These are phyloP conservation scores for Ectropis grisescens DNA, from an alignment of 1,140 invertebrate genomes.

Conservation along the genomic window DNA sequence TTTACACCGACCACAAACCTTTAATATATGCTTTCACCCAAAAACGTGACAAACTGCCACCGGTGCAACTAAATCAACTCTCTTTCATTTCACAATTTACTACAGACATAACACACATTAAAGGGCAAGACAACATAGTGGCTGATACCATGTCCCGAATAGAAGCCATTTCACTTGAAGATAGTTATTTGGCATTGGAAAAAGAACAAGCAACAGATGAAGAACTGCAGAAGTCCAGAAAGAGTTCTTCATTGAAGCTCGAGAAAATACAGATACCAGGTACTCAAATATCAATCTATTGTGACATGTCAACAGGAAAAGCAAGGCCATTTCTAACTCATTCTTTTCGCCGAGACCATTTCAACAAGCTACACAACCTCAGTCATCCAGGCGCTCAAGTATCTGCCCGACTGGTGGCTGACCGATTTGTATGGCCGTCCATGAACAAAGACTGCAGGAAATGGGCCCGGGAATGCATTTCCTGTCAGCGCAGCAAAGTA, in stretches of 20 bases:
- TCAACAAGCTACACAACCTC: not conserved
- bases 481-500: not conserved
- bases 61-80: slow-evolving; percentile 10
- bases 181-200: slow-evolving; percentile 1
- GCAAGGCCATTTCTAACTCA: not conserved
- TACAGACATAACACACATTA: slow-evolving; percentile 11
- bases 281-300: slow-evolving; percentile 1
- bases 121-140: slow-evolving; percentile 14
- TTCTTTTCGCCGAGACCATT: not conserved
- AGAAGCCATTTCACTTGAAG: slow-evolving; percentile 1
- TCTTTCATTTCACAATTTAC: slow-evolving; percentile 11
- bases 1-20: slow-evolving; percentile 59
- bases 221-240: not conserved
- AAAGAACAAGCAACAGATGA: slow-evolving; percentile 1
- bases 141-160: slow-evolving; percentile 14
- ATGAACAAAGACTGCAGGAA: not conserved
- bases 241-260: slow-evolving; percentile 2
- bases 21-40: slow-evolving; percentile 35
- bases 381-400: not conserved
- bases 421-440: not conserved
- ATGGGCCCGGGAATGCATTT: not conserved
- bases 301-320: slow-evolving; percentile 5
- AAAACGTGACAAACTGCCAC: slow-evolving; percentile 12
- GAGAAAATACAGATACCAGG: slow-evolving; percentile 5
- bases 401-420: not conserved